A percentile compares a stretch with the other conserved stretches of the same genome.
Evolutionary conservation across 92 coral and sea anemone genomes (phyloP).

Genomic region (Bergia sp.): DNA sequence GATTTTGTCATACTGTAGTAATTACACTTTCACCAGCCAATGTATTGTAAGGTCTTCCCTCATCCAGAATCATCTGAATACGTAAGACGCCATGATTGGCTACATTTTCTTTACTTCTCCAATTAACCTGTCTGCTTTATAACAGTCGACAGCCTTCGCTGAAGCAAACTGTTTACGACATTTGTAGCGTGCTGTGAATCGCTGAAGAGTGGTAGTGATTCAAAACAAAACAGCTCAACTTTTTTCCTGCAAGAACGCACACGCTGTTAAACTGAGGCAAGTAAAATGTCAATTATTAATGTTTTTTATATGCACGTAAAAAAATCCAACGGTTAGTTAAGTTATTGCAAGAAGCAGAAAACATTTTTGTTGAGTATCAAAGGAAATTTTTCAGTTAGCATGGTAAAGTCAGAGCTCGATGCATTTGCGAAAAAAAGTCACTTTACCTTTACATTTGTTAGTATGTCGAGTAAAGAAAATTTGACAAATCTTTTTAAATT

Average conservation of each 20-base stretch:
- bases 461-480: neutral
- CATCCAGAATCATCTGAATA: neutral
- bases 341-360: neutral
- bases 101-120: too few relatives aligned
- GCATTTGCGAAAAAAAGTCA: neutral
- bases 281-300: neutral
- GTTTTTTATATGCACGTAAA: too few relatives aligned
- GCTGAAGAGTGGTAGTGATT: neutral
- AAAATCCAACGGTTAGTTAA: too few relatives aligned
- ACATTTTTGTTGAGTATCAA: neutral
- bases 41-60: neutral
- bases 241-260: neutral
- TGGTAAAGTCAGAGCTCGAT: neutral
- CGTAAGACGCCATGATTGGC: neutral
- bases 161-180: too few relatives aligned
- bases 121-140: neutral
- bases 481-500: too few relatives aligned
- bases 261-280: neutral
- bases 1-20: neutral
- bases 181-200: neutral
- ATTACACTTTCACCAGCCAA: neutral
- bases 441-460: too few relatives aligned
- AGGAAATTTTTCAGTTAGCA: neutral
- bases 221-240: neutral
- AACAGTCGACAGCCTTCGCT: neutral